phyloP scores from a whole-genome alignment of 2,113 vertebrate genomes.

The Passer montanus region DNA sequence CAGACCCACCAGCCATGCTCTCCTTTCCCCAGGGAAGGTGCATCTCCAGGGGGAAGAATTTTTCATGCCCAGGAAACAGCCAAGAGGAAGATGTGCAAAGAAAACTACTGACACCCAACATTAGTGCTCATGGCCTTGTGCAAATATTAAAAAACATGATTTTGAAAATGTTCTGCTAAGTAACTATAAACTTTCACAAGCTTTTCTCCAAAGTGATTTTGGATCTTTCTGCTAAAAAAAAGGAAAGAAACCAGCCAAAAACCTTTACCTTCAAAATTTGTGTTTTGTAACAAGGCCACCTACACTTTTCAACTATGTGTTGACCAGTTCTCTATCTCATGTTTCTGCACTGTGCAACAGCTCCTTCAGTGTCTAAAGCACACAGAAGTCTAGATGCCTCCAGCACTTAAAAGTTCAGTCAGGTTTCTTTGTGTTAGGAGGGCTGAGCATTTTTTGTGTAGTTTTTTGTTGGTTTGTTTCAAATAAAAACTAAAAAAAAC shows the following conservation, averaged over 20 bases:
- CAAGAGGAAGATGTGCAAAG: background rate
- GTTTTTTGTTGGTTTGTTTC: background rate
- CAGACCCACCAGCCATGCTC: background rate
- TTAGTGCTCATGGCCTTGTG: background rate
- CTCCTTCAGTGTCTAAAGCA: background rate
- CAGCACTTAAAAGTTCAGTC: background rate
- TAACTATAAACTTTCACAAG: background rate
- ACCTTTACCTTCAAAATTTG: background rate
- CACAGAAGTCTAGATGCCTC: background rate
- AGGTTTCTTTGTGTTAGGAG: background rate
- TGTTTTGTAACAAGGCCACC: background rate
- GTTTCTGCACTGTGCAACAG: background rate
- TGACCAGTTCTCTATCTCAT: background rate
- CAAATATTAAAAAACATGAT: background rate
- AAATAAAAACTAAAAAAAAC: background rate
- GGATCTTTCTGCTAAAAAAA: background rate
- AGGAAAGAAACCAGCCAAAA: background rate
- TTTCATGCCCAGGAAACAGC: background rate
- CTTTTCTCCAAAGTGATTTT: background rate
- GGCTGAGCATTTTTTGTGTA: background rate
- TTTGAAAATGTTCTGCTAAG: background rate
- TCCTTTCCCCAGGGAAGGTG: background rate
- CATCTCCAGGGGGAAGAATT: background rate
- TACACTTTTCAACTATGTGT: rapidly evolving
- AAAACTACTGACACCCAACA: background rate